Percentiles rank a stretch among this genome's conserved stretches.
Conservation (phyloP, 2,113 vertebrate species). For the Notothenia rossii region DNA sequence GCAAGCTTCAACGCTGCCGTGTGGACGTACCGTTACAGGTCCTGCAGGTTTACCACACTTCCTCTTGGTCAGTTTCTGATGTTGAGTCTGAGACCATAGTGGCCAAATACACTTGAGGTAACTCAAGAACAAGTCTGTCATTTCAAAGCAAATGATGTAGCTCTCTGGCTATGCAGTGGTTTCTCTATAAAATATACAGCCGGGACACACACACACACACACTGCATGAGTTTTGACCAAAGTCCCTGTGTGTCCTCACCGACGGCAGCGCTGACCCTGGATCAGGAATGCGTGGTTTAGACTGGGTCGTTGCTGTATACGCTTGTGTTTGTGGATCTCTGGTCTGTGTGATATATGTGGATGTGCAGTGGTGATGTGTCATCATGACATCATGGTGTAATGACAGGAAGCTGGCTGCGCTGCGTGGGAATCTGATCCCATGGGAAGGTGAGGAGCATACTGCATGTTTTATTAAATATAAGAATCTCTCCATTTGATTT, state of each 20-base stretch:
- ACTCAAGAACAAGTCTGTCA: background rate
- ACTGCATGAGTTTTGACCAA: background rate
- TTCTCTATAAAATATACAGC: conserved; percentile 66
- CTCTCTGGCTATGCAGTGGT: conserved; percentile 58
- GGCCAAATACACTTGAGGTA: background rate
- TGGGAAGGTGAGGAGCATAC: background rate
- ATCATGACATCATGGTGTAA: conserved; percentile 52
- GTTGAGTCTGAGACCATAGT: no score
- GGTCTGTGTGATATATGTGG: conserved; percentile 26
- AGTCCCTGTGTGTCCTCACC: conserved; percentile 47
- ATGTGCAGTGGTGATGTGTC: conserved; percentile 39
- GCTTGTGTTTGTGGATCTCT: conserved; percentile 34
- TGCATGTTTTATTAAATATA: background rate
- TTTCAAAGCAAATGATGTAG: conserved; percentile 52
- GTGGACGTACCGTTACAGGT: no score
- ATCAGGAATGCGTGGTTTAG: conserved; percentile 63
- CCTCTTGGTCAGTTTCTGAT: no score
- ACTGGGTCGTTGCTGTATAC: conserved; percentile 30
- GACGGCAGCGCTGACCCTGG: conserved; percentile 48
- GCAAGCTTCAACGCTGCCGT: no score
- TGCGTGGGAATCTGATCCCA: conserved; percentile 17
- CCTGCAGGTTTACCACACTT: no score
- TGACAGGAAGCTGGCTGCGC: conserved; percentile 17
- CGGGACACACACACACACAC: conserved; percentile 36
- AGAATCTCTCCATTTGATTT: no score